Evolutionary conservation across 30 jellyfish, hydroid and myxozoan species (phyloP), one percentile per base, ranked within the genome.

Genomic region (Chrysaora quinquecirrha): DNA sequence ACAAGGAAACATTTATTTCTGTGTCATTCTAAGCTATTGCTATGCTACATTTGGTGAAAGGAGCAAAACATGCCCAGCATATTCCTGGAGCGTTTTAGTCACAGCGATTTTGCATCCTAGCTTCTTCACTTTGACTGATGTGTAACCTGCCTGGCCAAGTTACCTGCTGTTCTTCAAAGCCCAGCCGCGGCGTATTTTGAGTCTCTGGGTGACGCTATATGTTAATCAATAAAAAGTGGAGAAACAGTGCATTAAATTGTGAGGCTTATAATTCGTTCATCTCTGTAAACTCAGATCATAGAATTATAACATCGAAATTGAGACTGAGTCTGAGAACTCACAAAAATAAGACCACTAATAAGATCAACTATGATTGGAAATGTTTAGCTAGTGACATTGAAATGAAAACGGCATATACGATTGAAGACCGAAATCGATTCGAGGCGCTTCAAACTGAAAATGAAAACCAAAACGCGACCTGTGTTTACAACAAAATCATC

Each of bases 221-320:
- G n/a, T n/a, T n/a, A n/a, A n/a, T n/a, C n/a, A n/a, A n/a, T 16
- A 43, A 43, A 43, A 43, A 43, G 16, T 43, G 58, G 58, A 43
- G 9, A 9, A 43, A 43, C 16, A 43, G 58, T 16, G 9, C 12
- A 6, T 16, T 6, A 6, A 43, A 43, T 16, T 43, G 12, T 16
- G 58, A 43, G 16, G 58, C 58, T 16, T 43, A 43, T 43, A 43
- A 43, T 16, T 43, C 88, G 28, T 76, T 76, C 88, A 50, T 11
- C 20, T 1, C 83, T 10, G 71, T 76, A n/a, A n/a, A 68, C 20
- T 76, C 88, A 7, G 83, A 76, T 31, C 88, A 76, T 30, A 19
- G 83, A 46, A 52, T 60, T 30, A 83, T 76, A 18, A 18, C 80
- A 21, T 68, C 83, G 10, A 43, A 76, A 34, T 7, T 76, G 30